phyloP scores from a whole-genome alignment of 2,797 vertebrate species.

The Cyprinella venusta region DNA sequence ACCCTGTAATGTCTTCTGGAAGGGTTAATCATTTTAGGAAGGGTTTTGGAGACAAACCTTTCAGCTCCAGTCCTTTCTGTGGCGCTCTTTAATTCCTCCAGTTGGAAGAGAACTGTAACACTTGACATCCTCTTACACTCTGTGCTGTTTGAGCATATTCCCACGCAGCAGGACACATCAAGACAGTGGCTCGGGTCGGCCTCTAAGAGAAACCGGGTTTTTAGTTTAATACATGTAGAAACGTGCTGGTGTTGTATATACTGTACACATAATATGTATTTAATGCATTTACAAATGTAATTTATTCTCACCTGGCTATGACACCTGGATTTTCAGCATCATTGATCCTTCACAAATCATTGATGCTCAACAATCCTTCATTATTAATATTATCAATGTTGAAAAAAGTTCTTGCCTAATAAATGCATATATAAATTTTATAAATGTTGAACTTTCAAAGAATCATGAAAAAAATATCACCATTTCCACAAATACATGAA shows the following conservation, averaged over 20 bases:
- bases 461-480: too few species aligned
- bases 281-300: too few species aligned
- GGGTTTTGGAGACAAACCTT: conserved; percentile 85
- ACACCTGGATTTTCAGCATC: neutral
- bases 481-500: too few species aligned
- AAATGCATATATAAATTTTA: neutral
- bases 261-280: neutral
- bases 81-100: conserved; percentile 79
- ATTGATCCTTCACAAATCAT: neutral
- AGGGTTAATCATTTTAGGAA: conserved; percentile 90
- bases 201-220: conserved; percentile 22
- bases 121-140: conserved; percentile 83
- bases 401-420: neutral
- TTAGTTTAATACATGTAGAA: neutral
- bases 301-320: neutral
- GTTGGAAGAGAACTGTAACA: conserved; percentile 88
- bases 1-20: conserved; percentile 93
- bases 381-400: neutral
- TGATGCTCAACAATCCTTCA: neutral
- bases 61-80: conserved; percentile 82
- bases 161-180: conserved; percentile 75
- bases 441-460: neutral
- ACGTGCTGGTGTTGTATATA: neutral
- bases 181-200: conserved; percentile 71
- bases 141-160: conserved; percentile 77